Evolutionary conservation across 2,113 vertebrate genomes (phyloP), one percentile per base, ranked within the genome.

Genomic region (Zosterops hypoxanthus): DNA sequence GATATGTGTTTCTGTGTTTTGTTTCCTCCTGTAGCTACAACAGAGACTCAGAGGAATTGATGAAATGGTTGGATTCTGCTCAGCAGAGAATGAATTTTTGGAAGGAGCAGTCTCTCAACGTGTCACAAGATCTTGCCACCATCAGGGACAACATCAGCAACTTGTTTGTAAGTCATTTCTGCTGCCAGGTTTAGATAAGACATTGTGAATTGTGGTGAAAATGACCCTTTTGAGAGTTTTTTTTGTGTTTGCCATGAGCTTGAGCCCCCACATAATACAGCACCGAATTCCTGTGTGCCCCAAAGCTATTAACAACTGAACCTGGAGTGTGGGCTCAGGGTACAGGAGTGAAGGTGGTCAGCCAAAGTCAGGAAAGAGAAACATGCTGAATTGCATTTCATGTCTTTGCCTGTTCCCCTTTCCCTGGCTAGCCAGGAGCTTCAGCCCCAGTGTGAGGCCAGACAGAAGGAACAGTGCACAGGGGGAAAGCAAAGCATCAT

Each of bases 1-100:
- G 36, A 49, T 41, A 1, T 8, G 22, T 31, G n/a, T 61, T 64
- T 55, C 49, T 75, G 69, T 65, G 31, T 31, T 77, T 78, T 36
- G 5, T 93, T 96, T 86, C 56, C 16, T 94, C 44, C 56, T 65
- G 59, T 97, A 99, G 99, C 93, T 99, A 99, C 77, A 96, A 92
- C 59, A 94, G 59, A 49, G 98, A 98, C 86, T 98, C 97, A 0
- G 96, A 97, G 18, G 96, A 90, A 11, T 91, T 99, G 61, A 90
- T 72, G 29, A 96, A 96, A 33, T 99, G 99, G 99, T 96, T 99
- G 97, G 95, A 94, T 52, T 94, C 91, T 52, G 98, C 99, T 90
- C 98, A 97, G 84, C 98, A 98, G 64, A 93, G 95, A 36, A 95
- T 99, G 61, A 97, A 97, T 70, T 93, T 63, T 71, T 99, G 98